phyloP scores from a whole-genome alignment of 2,113 vertebrate species.

The Emydocephalus ijimae region DNA sequence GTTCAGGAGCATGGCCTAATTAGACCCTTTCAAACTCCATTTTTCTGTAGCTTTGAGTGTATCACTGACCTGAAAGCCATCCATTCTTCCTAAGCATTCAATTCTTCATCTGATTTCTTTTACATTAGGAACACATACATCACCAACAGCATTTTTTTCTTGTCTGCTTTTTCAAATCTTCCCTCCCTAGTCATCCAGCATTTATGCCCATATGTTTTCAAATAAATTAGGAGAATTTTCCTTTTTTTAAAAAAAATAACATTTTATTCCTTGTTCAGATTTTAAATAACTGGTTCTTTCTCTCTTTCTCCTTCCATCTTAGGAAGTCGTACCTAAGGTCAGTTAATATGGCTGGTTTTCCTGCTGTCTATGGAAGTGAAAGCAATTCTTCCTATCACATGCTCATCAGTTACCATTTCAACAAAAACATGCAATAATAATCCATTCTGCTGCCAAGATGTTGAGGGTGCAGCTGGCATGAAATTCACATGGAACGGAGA shows the following conservation, averaged over 20 bases:
- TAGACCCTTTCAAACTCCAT: not conserved
- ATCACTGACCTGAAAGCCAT: not conserved
- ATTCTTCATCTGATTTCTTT: slow-evolving; percentile 43
- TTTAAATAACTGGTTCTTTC: not conserved
- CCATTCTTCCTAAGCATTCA: slow-evolving; percentile 33
- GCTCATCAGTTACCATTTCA: not conserved
- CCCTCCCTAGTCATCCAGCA: not conserved
- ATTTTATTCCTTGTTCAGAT: slow-evolving; percentile 13
- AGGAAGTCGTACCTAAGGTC: slow-evolving; percentile 27
- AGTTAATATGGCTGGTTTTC: slow-evolving; percentile 18
- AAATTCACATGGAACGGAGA: slow-evolving; percentile 4
- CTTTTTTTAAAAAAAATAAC: slow-evolving; percentile 28
- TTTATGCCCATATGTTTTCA: slow-evolving; percentile 27
- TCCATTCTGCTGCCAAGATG: not conserved
- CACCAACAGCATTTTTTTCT: not conserved
- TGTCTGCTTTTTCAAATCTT: slow-evolving; percentile 13
- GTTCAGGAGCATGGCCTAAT: not conserved
- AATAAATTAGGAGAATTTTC: slow-evolving; percentile 23
- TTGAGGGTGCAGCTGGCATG: not conserved
- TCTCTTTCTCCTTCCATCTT: slow-evolving; percentile 12
- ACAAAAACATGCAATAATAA: not conserved
- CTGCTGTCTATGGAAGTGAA: not conserved
- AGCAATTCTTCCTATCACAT: not conserved
- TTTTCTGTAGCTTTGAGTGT: not conserved
- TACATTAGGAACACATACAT: not conserved